Conservation (phyloP, 2,888 invertebrate species). For the Acleris cristana region DNA sequence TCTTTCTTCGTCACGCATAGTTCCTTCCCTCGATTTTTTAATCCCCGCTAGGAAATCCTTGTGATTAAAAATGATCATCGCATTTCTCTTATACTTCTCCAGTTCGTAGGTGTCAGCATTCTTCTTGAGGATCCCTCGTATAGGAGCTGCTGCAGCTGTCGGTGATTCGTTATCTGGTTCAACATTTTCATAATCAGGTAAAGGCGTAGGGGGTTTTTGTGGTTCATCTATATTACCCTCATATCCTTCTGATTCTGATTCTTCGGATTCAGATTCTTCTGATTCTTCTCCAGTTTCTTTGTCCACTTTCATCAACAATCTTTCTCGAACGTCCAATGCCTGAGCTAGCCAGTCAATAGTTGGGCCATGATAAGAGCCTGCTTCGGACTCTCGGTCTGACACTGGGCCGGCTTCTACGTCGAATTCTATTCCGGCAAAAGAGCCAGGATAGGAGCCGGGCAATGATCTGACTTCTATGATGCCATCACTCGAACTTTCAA, state of each 20-base stretch:
- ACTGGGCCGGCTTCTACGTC: background rate
- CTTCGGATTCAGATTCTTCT: too few relatives aligned
- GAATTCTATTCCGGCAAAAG: background rate
- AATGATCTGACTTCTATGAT: background rate
- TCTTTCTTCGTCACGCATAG: constrained; percentile 2
- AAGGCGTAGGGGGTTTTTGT: background rate
- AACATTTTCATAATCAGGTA: background rate
- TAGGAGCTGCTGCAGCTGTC: background rate
- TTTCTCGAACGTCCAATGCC: background rate
- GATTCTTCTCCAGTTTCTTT: too few relatives aligned
- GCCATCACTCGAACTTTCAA: too few relatives aligned
- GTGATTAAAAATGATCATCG: constrained; percentile 20
- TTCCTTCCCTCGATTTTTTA: background rate
- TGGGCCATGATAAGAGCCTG: background rate
- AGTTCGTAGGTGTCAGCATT: constrained; percentile 4
- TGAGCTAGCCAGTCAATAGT: background rate
- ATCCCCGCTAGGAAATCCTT: background rate
- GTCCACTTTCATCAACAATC: background rate
- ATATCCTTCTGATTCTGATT: too few relatives aligned
- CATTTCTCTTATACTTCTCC: constrained; percentile 15
- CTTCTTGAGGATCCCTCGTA: constrained; percentile 1
- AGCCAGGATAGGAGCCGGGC: constrained; percentile 1
- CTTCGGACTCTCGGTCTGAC: constrained; percentile 2
- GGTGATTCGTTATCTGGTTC: too few relatives aligned
- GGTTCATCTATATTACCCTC: too few relatives aligned